Evolutionary conservation across 2,113 vertebrate genomes (phyloP).

Genomic region (Centropus bengalensis): DNA sequence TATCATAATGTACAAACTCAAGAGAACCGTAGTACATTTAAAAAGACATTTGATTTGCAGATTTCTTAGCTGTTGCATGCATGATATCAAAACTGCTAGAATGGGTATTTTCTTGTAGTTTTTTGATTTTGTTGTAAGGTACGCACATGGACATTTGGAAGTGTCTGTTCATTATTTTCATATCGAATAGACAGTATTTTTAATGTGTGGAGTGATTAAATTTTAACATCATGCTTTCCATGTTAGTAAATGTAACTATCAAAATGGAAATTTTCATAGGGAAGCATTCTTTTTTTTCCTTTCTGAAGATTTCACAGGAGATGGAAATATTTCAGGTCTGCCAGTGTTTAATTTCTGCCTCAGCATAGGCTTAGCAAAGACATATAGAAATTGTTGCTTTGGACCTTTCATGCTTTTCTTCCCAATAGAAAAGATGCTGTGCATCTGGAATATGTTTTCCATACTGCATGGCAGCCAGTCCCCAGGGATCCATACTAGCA

Average conservation of each 20-base stretch:
- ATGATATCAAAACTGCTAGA: background rate
- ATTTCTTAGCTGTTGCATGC: background rate
- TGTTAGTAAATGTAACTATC: background rate
- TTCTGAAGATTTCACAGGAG: background rate
- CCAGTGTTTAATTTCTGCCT: constrained; percentile 34
- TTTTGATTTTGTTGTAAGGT: background rate
- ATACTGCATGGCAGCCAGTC: constrained; percentile 16
- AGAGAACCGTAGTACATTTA: background rate
- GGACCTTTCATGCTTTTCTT: constrained; percentile 30
- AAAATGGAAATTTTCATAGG: background rate
- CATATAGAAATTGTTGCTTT: constrained; percentile 21
- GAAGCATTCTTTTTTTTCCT: background rate
- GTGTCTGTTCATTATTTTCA: background rate
- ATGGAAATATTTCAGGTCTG: constrained; percentile 15
- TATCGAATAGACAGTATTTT: background rate
- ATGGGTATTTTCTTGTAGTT: background rate
- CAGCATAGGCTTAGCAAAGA: constrained; percentile 1
- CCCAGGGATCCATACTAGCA: constrained; percentile 12
- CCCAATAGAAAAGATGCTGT: constrained; percentile 42
- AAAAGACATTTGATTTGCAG: background rate
- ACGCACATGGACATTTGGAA: background rate
- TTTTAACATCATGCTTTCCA: background rate
- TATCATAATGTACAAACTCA: background rate
- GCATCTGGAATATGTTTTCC: constrained; percentile 66
- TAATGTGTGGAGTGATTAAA: background rate